These are phyloP conservation scores for Drosophila nr. perissopoda DNA, from an alignment of 2,888 invertebrate species.

Conservation along the genomic window DNA sequence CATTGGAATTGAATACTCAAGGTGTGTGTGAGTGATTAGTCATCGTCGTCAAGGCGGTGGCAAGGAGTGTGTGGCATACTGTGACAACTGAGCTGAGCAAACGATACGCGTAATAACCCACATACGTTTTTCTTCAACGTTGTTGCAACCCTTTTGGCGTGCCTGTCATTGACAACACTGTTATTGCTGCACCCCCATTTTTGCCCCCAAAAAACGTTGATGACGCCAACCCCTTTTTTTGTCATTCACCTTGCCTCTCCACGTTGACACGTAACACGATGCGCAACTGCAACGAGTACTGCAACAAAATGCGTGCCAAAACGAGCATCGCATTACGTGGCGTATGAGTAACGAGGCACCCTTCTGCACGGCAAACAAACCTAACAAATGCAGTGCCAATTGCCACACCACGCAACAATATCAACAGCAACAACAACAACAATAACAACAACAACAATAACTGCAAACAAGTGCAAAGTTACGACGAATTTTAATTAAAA, in stretches of 20 bases:
- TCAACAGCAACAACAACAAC: slow-evolving; percentile 10
- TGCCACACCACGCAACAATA: slow-evolving; percentile 10
- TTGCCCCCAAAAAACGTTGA: neutral
- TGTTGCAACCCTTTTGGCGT: slow-evolving; percentile 9
- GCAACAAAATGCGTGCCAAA: slow-evolving; percentile 32
- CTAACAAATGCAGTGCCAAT: slow-evolving; percentile 56
- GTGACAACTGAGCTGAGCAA: neutral
- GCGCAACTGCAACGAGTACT: slow-evolving; percentile 1
- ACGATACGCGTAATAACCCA: slow-evolving; percentile 13
- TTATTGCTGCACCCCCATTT: neutral
- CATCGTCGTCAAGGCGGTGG: neutral
- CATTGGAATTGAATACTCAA: neutral
- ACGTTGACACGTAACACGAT: slow-evolving; percentile 15
- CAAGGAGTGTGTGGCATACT: neutral
- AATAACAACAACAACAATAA: slow-evolving; percentile 15
- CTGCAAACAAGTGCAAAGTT: slow-evolving; percentile 47
- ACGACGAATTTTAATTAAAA: slow-evolving; percentile 64
- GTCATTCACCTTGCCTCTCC: slow-evolving; percentile 1
- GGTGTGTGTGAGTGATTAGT: neutral
- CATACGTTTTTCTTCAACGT: slow-evolving; percentile 6
- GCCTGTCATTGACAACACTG: slow-evolving; percentile 5
- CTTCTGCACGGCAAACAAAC: slow-evolving; percentile 47
- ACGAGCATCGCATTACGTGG: slow-evolving; percentile 39
- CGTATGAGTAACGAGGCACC: slow-evolving; percentile 61
- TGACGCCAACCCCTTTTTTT: neutral